A percentile compares a stretch with the other conserved stretches of the same genome.
These are phyloP conservation scores for Chrysaora quinquecirrha DNA, from an alignment of 30 jellyfish, hydroid and myxozoan species.

Conservation along the genomic window DNA sequence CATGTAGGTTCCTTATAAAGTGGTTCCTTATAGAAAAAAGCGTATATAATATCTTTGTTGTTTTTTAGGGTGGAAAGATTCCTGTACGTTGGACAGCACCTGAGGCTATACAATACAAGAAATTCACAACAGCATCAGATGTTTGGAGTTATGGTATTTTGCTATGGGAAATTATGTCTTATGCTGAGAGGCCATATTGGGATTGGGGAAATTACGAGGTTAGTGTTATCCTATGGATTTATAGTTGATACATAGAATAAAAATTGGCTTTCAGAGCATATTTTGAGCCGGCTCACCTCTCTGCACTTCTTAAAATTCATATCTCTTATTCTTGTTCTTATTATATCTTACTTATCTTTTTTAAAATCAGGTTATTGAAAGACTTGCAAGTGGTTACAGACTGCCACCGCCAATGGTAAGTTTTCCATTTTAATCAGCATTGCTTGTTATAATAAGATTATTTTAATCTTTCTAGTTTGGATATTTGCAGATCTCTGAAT, in stretches of 20 bases:
- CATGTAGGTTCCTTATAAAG: too few relatives aligned
- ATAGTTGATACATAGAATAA: too few relatives aligned
- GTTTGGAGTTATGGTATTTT: slow-evolving; percentile 97
- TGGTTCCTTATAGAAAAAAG: too few relatives aligned
- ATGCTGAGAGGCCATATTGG: slow-evolving; percentile 98
- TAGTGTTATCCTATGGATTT: too few relatives aligned
- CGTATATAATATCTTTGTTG: too few relatives aligned
- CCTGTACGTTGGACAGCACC: slow-evolving; percentile 99
- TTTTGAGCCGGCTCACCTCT: too few relatives aligned
- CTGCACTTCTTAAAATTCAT: too few relatives aligned
- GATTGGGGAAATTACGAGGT: slow-evolving; percentile 99
- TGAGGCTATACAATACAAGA: slow-evolving; percentile 91
- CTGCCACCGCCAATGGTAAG: slow-evolving; percentile 99
- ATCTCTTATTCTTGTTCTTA: too few relatives aligned
- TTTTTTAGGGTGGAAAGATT: slow-evolving; percentile 94
- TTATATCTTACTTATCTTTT: neutral
- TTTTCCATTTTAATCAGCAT: slow-evolving; percentile 13
- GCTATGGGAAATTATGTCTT: slow-evolving; percentile 96
- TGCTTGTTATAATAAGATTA: too few relatives aligned
- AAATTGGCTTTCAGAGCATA: too few relatives aligned
- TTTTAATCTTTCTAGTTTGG: too few relatives aligned
- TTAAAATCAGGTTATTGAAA: slow-evolving; percentile 80
- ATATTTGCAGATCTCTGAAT: too few relatives aligned
- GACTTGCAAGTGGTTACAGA: slow-evolving; percentile 92
- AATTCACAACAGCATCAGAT: slow-evolving; percentile 97